Percentiles rank a stretch among this genome's conserved stretches.
Evolutionary conservation across 2,113 vertebrate genomes (phyloP).

Genomic region (Recurvirostra avosetta): DNA sequence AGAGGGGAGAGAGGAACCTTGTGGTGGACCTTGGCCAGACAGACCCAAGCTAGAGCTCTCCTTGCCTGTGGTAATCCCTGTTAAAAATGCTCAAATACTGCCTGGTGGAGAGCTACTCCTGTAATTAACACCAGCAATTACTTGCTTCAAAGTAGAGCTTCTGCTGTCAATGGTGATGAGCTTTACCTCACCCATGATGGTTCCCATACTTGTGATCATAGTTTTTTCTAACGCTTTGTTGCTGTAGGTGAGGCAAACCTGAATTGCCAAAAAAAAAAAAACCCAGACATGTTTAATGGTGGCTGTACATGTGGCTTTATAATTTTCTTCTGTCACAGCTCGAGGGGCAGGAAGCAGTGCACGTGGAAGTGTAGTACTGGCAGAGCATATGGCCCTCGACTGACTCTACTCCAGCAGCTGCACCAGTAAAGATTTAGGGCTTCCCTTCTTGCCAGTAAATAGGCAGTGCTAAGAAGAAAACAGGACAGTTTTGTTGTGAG

Average conservation of each 20-base stretch:
- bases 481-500: background rate
- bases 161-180: background rate
- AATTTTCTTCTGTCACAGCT: background rate
- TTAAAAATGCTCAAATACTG: background rate
- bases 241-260: background rate
- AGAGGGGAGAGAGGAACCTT: background rate
- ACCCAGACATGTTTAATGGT: background rate
- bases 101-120: background rate
- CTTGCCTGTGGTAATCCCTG: background rate
- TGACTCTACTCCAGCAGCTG: background rate
- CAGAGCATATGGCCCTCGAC: background rate
- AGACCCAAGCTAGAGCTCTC: background rate
- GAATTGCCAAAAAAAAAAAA: background rate
- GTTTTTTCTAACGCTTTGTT: background rate
- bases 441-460: background rate
- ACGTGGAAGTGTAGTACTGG: background rate
- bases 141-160: background rate
- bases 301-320: background rate
- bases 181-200: background rate
- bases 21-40: background rate
- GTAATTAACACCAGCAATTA: background rate
- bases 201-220: background rate
- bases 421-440: background rate
- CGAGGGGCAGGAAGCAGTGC: background rate
- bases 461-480: background rate